Percentiles rank a stretch among this genome's conserved stretches.
Conservation (phyloP, 2,888 invertebrate species). For the Campoplex nolae region DNA sequence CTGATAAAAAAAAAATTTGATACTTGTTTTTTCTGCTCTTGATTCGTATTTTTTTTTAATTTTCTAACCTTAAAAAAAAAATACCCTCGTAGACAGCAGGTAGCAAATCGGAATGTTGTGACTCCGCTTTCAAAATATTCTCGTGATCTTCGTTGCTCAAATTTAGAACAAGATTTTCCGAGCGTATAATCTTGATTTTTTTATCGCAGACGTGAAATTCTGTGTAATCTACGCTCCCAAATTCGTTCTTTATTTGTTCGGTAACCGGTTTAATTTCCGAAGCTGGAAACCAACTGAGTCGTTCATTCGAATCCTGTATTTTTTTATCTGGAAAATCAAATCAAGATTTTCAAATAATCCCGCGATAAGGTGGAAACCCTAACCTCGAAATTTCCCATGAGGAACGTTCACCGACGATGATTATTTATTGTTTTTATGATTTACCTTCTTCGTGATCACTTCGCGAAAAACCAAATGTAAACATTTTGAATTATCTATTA, state of each 20-base stretch:
- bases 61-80: not conserved
- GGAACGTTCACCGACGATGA: not conserved
- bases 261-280: conserved; percentile 72
- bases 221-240: conserved; percentile 66
- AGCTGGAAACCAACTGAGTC: conserved; percentile 78
- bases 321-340: conserved; percentile 29
- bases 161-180: conserved; percentile 77
- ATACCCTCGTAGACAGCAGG: conserved; percentile 93
- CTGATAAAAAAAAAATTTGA: conserved; percentile 84
- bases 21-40: not conserved
- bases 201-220: conserved; percentile 30
- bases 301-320: conserved; percentile 23
- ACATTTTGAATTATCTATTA: conserved; percentile 62
- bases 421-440: not conserved
- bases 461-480: conserved; percentile 70
- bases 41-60: conserved; percentile 2
- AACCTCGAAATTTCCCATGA: conserved; percentile 53
- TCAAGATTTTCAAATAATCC: conserved; percentile 44
- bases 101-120: conserved; percentile 90
- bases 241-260: conserved; percentile 70
- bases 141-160: conserved; percentile 80
- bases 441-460: conserved; percentile 47
- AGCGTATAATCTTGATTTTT: conserved; percentile 74
- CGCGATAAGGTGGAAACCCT: conserved; percentile 40
- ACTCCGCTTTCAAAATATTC: conserved; percentile 86